Conservation (phyloP, 2,888 invertebrate genomes). For the Melieria crassipennis region DNA sequence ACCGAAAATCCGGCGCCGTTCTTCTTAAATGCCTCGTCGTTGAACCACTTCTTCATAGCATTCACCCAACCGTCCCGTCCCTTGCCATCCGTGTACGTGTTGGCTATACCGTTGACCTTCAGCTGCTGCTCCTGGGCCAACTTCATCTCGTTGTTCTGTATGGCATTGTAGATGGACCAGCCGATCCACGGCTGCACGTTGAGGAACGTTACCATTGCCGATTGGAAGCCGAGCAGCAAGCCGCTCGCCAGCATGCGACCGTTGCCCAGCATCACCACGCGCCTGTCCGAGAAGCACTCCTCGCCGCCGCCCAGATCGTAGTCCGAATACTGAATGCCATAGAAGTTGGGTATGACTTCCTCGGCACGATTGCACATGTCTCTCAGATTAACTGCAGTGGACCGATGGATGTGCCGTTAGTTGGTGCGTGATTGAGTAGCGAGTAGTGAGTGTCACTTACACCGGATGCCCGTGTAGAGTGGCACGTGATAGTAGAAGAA, state of each 20-base stretch:
- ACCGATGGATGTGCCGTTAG: neutral
- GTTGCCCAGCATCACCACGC: constrained; percentile 73
- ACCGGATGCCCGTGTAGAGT: constrained; percentile 73
- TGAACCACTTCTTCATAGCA: constrained; percentile 27
- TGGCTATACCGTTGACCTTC: constrained; percentile 8
- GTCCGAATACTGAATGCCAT: constrained; percentile 83
- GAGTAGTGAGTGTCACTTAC: constrained; percentile 68
- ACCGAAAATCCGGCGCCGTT: constrained; percentile 13
- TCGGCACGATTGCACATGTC: constrained; percentile 73
- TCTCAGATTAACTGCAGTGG: constrained; percentile 75
- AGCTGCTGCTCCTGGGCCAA: constrained; percentile 14
- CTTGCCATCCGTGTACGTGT: neutral
- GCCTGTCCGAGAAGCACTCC: constrained; percentile 69
- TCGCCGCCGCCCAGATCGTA: constrained; percentile 75
- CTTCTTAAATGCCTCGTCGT: constrained; percentile 10
- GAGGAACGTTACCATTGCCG: constrained; percentile 76
- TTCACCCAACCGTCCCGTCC: neutral
- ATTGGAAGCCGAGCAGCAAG: constrained; percentile 74
- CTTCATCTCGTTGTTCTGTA: constrained; percentile 52
- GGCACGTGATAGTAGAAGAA: constrained; percentile 87
- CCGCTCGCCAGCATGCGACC: constrained; percentile 74
- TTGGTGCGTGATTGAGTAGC: neutral
- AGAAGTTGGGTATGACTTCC: constrained; percentile 75
- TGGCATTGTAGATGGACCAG: constrained; percentile 69
- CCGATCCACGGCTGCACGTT: constrained; percentile 73